Percentiles rank a stretch among this genome's conserved stretches.
These are phyloP conservation scores for Amphiura filiformis DNA, from an alignment of 35 echinoderm and acorn worm genomes.

Conservation along the genomic window DNA sequence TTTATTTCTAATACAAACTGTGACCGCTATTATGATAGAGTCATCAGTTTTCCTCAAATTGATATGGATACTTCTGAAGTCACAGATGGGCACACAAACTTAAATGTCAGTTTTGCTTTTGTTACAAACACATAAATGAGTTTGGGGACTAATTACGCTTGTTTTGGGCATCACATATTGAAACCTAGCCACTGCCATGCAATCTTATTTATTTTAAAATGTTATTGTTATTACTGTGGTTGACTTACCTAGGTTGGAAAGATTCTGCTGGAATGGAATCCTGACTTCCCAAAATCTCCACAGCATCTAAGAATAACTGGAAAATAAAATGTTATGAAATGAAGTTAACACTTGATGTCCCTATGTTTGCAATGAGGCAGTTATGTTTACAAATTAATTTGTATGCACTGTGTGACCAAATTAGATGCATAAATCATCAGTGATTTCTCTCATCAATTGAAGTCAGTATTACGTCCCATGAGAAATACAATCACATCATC, in stretches of 20 bases:
- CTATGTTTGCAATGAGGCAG: too few species aligned
- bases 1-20: too few species aligned
- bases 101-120: neutral
- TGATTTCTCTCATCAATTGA: neutral
- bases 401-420: neutral
- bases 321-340: too few species aligned
- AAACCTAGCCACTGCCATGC: too few species aligned
- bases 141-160: neutral
- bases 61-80: neutral
- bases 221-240: neutral
- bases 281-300: neutral
- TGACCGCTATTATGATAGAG: too few species aligned
- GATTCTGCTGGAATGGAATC: neutral
- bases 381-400: neutral
- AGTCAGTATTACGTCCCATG: neutral
- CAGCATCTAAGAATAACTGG: neutral
- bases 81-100: neutral
- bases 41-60: too few species aligned
- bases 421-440: neutral
- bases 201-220: too few species aligned
- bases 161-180: neutral
- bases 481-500: too few species aligned
- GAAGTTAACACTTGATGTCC: too few species aligned
- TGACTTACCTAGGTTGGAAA: neutral
- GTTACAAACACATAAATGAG: neutral